phyloP scores from a whole-genome alignment of 2,888 invertebrate genomes.

The Pyrochroa serraticornis region DNA sequence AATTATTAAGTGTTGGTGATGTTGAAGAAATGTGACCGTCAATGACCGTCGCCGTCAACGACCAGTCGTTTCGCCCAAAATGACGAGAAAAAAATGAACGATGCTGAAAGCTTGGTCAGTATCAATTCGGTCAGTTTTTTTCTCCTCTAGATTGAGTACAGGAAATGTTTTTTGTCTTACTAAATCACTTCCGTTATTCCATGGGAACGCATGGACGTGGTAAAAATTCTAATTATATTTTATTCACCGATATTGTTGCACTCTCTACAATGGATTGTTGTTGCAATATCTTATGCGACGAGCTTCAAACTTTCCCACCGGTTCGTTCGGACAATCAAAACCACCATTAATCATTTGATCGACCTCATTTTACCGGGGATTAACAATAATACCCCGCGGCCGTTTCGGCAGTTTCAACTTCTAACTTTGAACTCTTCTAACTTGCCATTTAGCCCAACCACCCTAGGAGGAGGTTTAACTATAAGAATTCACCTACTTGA shows the following conservation, averaged over 20 bases:
- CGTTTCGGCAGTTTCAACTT: too few species aligned
- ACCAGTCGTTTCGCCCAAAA: constrained; percentile 54
- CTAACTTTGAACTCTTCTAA: too few species aligned
- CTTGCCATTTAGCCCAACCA: too few species aligned
- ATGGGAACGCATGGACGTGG: constrained; percentile 28
- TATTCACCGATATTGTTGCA: constrained; percentile 9
- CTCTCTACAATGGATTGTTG: constrained; percentile 4
- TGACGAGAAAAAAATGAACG: constrained; percentile 75
- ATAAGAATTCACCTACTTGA: too few species aligned
- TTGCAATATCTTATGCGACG: neutral
- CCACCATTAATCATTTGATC: too few species aligned
- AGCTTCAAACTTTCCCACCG: too few species aligned
- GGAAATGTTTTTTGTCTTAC: neutral
- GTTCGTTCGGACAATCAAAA: too few species aligned
- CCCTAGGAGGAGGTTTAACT: too few species aligned
- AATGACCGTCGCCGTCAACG: neutral
- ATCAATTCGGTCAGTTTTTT: constrained; percentile 35
- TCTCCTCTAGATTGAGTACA: constrained; percentile 14
- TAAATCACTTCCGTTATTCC: constrained; percentile 26
- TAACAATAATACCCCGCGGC: too few species aligned
- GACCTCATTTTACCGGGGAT: too few species aligned
- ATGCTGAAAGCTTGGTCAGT: constrained; percentile 75
- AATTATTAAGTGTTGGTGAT: constrained; percentile 3
- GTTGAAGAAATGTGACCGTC: constrained; percentile 1
- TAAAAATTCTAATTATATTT: constrained; percentile 26